These are phyloP conservation scores for Philopotamus ludificatus DNA, from an alignment of 1,140 invertebrate species.

Conservation along the genomic window DNA sequence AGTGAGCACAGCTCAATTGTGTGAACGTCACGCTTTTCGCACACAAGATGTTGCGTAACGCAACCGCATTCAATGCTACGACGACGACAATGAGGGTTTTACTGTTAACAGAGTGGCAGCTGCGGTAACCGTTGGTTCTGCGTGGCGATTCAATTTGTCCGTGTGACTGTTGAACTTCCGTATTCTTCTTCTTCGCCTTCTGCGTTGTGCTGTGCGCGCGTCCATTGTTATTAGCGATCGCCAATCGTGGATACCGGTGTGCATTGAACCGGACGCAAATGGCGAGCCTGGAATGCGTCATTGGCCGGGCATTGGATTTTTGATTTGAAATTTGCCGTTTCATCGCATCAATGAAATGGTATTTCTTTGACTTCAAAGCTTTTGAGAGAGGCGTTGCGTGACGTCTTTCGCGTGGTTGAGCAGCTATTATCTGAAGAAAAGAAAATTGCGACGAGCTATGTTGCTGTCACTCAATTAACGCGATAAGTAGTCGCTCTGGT, in stretches of 20 bases:
- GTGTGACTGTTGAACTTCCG: conserved; percentile 4
- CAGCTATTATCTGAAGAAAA: too few relatives aligned
- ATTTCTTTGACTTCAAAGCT: too few relatives aligned
- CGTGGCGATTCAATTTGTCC: neutral
- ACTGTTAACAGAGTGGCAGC: conserved; percentile 4
- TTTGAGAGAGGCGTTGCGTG: too few relatives aligned
- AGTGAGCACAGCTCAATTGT: neutral
- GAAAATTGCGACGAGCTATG: too few relatives aligned
- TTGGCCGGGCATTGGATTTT: too few relatives aligned
- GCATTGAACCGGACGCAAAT: neutral
- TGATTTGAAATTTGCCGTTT: too few relatives aligned
- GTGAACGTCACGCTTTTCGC: conserved; percentile 1
- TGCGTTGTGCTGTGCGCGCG: conserved; percentile 3
- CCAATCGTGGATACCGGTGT: conserved; percentile 12
- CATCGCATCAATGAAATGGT: too few relatives aligned
- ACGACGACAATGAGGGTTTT: neutral
- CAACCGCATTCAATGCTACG: neutral
- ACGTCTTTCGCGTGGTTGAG: too few relatives aligned
- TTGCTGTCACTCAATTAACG: too few relatives aligned
- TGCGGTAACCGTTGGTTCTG: neutral
- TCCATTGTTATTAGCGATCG: conserved; percentile 4
- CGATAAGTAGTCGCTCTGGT: too few relatives aligned
- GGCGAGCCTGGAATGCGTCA: too few relatives aligned
- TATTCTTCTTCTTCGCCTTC: neutral
- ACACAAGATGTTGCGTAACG: conserved; percentile 6